Conservation (phyloP, 1,140 invertebrate genomes). For the Danaus plexippus region DNA sequence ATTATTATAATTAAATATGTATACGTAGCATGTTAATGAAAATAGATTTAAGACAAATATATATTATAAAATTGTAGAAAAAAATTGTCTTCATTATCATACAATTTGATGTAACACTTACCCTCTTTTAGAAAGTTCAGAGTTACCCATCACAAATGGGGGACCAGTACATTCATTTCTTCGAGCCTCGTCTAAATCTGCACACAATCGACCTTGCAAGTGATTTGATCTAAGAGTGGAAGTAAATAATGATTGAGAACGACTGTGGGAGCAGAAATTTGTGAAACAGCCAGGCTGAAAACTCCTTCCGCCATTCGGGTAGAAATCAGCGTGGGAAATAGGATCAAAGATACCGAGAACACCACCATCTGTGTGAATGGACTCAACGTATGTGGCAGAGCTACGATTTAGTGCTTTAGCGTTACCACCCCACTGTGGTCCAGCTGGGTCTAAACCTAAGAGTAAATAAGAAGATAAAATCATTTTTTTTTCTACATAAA, state of each 20-base stretch:
- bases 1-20: too few relatives aligned
- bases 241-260: constrained; percentile 71
- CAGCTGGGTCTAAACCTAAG: constrained; percentile 76
- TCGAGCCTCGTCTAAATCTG: constrained; percentile 28
- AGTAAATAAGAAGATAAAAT: background rate
- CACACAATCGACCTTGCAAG: constrained; percentile 56
- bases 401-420: constrained; percentile 10
- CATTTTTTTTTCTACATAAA: background rate
- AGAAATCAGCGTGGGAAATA: constrained; percentile 69
- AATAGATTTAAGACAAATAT: too few relatives aligned
- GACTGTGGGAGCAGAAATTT: constrained; percentile 67
- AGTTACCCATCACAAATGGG: constrained; percentile 37
- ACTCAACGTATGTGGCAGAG: constrained; percentile 18
- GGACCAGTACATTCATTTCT: constrained; percentile 31
- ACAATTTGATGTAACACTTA: constrained; percentile 19
- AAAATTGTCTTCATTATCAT: background rate
- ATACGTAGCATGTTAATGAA: too few relatives aligned
- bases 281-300: constrained; percentile 75
- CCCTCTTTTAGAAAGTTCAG: constrained; percentile 42
- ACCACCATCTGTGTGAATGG: constrained; percentile 74
- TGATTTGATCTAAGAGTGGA: constrained; percentile 65
- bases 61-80: too few relatives aligned
- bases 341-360: constrained; percentile 51
- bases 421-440: constrained; percentile 61
- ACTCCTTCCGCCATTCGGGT: constrained; percentile 72